These are phyloP conservation scores for Aeoliscus strigatus DNA, from an alignment of 2,797 vertebrate species.

Conservation along the genomic window DNA sequence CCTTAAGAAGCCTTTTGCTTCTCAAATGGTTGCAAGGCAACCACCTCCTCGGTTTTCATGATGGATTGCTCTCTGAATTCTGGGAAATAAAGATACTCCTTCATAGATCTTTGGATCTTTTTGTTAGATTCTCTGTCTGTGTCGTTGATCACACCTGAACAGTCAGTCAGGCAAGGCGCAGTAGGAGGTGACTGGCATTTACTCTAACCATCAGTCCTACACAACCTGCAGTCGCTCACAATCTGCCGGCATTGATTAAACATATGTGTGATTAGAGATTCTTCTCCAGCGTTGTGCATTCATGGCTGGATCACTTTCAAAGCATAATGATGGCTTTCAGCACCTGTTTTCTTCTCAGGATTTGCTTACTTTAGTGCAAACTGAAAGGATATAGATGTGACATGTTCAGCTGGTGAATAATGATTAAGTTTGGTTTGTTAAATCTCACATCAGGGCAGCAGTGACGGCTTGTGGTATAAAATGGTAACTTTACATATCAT, in stretches of 20 bases:
- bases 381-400: too few relatives aligned
- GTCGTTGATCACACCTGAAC: constrained; percentile 45
- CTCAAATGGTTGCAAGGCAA: constrained; percentile 45
- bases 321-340: constrained; percentile 15
- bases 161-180: constrained; percentile 15
- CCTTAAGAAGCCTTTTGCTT: constrained; percentile 34
- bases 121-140: constrained; percentile 27
- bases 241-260: constrained; percentile 39
- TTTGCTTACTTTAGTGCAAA: neutral
- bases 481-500: too few relatives aligned
- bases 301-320: constrained; percentile 1
- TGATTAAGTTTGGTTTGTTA: too few relatives aligned
- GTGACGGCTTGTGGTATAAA: too few relatives aligned
- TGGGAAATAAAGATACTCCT: constrained; percentile 41
- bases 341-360: constrained; percentile 3
- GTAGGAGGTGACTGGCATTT: constrained; percentile 29
- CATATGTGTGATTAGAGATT: constrained; percentile 31
- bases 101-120: constrained; percentile 40
- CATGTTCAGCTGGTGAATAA: neutral
- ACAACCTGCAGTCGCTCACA: constrained; percentile 12
- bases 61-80: constrained; percentile 47
- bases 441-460: too few relatives aligned
- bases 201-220: constrained; percentile 28
- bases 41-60: constrained; percentile 38
- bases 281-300: constrained; percentile 8